Conservation (phyloP, 2,888 invertebrate genomes). For the Chaetoderma sp. region DNA sequence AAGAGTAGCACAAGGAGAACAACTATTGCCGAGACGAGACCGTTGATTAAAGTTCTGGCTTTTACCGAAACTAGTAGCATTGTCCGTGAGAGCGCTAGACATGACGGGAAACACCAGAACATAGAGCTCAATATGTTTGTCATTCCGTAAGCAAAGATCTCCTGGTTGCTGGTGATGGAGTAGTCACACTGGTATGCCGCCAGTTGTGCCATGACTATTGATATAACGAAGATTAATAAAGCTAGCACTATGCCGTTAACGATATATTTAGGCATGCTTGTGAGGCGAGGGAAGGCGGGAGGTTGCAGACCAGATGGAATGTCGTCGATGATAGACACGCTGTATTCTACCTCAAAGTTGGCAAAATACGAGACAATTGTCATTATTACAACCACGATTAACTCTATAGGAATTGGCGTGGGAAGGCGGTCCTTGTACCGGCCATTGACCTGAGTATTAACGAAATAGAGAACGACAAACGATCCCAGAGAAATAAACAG, state of each 20-base stretch:
- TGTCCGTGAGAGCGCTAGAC: constrained; percentile 60
- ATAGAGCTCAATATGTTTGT: constrained; percentile 62
- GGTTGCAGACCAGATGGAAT: constrained; percentile 53
- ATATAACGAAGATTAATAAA: constrained; percentile 47
- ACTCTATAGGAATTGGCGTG: constrained; percentile 61
- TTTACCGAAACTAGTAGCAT: constrained; percentile 54
- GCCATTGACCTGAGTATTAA: constrained; percentile 52
- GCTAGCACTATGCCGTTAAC: constrained; percentile 46
- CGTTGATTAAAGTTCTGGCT: constrained; percentile 47
- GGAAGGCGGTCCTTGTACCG: constrained; percentile 46
- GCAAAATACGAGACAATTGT: constrained; percentile 52
- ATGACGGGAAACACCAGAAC: constrained; percentile 67
- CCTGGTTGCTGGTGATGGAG: constrained; percentile 63
- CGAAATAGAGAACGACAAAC: constrained; percentile 75
- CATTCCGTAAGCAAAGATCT: constrained; percentile 67
- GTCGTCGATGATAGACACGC: constrained; percentile 41
- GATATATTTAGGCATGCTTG: constrained; percentile 24
- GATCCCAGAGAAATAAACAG: constrained; percentile 78
- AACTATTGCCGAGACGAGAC: constrained; percentile 48
- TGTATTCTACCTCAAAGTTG: constrained; percentile 35
- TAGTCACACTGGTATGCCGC: constrained; percentile 62
- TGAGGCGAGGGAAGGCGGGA: constrained; percentile 45
- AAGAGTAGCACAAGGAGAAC: constrained; percentile 55
- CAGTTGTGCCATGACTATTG: constrained; percentile 62
- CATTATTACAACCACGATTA: constrained; percentile 50